Percentiles rank a stretch among this genome's conserved stretches.
Evolutionary conservation across 1,140 invertebrate genomes (phyloP).

Genomic region (Bombus superbus): DNA sequence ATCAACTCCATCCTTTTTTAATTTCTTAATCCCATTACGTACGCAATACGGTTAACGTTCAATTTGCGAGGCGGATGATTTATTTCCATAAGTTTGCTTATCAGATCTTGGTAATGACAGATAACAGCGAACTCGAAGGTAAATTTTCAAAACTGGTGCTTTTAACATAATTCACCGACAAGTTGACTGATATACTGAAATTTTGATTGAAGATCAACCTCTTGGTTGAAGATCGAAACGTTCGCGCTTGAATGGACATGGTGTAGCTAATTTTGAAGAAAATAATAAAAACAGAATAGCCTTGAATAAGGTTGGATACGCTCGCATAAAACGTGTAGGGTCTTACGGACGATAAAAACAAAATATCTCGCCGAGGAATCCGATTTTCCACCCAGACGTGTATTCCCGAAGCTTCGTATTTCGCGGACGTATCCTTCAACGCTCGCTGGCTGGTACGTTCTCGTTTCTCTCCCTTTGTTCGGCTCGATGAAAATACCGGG

Average conservation of each 20-base stretch:
- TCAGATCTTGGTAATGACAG: no score
- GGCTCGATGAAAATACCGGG: not conserved
- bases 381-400: conserved; percentile 6
- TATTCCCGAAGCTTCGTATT: not conserved
- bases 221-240: not conserved
- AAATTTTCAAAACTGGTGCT: no score
- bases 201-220: not conserved
- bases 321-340: not conserved
- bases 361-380: not conserved
- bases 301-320: not conserved
- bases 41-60: no score
- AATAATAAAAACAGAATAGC: not conserved
- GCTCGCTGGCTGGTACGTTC: not conserved
- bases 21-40: no score
- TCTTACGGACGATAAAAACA: not conserved
- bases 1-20: not conserved
- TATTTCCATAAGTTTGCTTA: no score
- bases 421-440: not conserved
- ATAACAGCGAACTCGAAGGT: no score
- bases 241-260: not conserved
- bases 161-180: no score
- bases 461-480: not conserved
- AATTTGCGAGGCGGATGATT: no score
- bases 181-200: no score
- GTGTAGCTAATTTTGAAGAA: not conserved